phyloP scores from a whole-genome alignment of 2,888 invertebrate species.

The Nymphalis polychloros region DNA sequence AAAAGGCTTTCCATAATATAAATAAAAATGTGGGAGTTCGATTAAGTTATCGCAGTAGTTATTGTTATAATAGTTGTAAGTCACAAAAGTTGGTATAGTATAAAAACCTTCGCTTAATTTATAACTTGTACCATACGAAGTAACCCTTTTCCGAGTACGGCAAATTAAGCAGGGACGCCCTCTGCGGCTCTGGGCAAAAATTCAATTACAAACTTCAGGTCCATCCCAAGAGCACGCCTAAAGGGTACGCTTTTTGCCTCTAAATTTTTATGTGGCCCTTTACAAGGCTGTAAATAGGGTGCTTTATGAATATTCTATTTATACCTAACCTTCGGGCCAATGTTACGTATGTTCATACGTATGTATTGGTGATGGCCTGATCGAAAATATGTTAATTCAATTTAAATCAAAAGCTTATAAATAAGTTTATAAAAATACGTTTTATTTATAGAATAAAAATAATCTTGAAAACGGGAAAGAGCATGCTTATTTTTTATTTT shows the following conservation, averaged over 20 bases:
- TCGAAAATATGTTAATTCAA: neutral
- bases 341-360: slow-evolving; percentile 26
- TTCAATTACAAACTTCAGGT: slow-evolving; percentile 79
- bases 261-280: slow-evolving; percentile 80
- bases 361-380: slow-evolving; percentile 9
- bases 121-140: slow-evolving; percentile 44
- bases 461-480: no score
- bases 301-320: slow-evolving; percentile 80
- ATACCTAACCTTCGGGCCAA: slow-evolving; percentile 62
- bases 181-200: slow-evolving; percentile 80
- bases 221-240: slow-evolving; percentile 77
- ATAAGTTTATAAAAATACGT: no score
- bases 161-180: slow-evolving; percentile 79
- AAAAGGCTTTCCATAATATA: no score
- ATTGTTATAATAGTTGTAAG: no score
- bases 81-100: no score
- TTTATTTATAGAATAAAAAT: no score
- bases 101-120: slow-evolving; percentile 33
- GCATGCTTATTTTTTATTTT: no score
- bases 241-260: slow-evolving; percentile 73
- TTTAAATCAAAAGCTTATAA: no score
- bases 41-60: no score
- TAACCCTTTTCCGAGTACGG: slow-evolving; percentile 74
- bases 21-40: no score
- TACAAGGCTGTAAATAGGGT: slow-evolving; percentile 78